A percentile compares a stretch with the other conserved stretches of the same genome.
Evolutionary conservation across 2,113 vertebrate genomes (phyloP).

Genomic region (Colius striatus): DNA sequence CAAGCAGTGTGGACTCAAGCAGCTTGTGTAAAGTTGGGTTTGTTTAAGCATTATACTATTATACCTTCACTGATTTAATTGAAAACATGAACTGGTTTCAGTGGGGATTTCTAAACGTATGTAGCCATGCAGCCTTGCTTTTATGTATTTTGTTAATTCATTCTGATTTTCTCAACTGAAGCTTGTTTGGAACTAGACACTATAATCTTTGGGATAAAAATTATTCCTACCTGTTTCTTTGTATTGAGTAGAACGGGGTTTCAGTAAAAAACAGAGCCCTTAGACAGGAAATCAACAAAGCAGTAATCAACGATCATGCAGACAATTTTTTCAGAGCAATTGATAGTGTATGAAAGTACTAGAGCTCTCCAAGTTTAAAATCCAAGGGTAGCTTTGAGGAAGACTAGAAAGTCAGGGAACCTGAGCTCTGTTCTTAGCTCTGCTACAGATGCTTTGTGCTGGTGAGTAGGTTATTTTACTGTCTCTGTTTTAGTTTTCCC

Average conservation of each 20-base stretch:
- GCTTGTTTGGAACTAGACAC: neutral
- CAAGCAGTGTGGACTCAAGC: slow-evolving; percentile 46
- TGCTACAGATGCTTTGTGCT: neutral
- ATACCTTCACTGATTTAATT: neutral
- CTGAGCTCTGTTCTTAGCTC: neutral
- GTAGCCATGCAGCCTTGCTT: neutral
- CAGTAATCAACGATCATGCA: neutral
- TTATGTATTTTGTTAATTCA: neutral
- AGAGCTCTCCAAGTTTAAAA: neutral
- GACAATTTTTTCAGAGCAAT: neutral
- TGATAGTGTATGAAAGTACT: neutral
- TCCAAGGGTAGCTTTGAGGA: neutral
- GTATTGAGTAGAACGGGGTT: neutral
- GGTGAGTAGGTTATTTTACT: neutral
- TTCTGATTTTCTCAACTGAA: neutral
- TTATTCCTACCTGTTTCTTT: neutral
- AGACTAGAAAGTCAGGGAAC: neutral
- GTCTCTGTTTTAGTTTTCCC: neutral
- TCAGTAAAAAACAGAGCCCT: neutral
- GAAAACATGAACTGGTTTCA: rapidly evolving
- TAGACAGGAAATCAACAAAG: neutral
- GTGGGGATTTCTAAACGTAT: neutral
- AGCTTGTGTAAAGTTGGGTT: slow-evolving; percentile 27
- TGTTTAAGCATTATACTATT: neutral
- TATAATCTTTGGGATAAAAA: neutral